A percentile compares a stretch with the other conserved stretches of the same genome.
Conservation (phyloP, 2,797 vertebrate genomes). For the Loris lydekkerianus region DNA sequence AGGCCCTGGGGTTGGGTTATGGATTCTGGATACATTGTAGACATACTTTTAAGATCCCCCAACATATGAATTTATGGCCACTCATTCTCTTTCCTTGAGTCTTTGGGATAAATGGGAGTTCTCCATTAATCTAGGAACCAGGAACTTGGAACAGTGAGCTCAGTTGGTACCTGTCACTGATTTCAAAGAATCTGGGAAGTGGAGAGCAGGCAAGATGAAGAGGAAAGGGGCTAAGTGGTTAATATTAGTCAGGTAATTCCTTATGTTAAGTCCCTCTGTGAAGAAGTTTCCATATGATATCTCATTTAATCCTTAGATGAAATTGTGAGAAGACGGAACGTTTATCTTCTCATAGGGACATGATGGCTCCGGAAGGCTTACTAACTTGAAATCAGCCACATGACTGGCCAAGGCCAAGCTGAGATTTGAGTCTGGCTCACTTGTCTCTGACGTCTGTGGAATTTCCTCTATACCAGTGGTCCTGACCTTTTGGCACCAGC, state of each 20-base stretch:
- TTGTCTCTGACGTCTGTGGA: not conserved
- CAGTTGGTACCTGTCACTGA: not conserved
- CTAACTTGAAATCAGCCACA: not conserved
- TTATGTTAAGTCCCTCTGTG: not conserved
- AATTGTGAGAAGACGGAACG: not conserved
- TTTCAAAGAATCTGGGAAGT: not conserved
- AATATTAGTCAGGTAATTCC: not conserved
- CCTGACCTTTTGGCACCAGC: too few species aligned
- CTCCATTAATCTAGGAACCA: not conserved
- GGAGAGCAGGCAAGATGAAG: not conserved
- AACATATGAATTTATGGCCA: not conserved
- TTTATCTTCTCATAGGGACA: not conserved
- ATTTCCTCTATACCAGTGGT: not conserved
- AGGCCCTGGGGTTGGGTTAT: not conserved
- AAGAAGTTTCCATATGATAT: not conserved
- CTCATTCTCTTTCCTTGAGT: not conserved
- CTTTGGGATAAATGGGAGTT: constrained; percentile 6
- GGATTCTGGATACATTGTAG: not conserved
- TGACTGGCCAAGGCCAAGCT: not conserved
- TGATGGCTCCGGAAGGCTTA: not conserved
- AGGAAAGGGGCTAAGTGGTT: not conserved
- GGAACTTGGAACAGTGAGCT: not conserved
- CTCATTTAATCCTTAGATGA: not conserved
- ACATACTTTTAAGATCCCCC: constrained; percentile 31
- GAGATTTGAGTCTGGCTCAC: not conserved